Percentiles rank a stretch among this genome's conserved stretches.
Evolutionary conservation across 2,113 vertebrate genomes (phyloP).

Genomic region (Mesitornis unicolor): DNA sequence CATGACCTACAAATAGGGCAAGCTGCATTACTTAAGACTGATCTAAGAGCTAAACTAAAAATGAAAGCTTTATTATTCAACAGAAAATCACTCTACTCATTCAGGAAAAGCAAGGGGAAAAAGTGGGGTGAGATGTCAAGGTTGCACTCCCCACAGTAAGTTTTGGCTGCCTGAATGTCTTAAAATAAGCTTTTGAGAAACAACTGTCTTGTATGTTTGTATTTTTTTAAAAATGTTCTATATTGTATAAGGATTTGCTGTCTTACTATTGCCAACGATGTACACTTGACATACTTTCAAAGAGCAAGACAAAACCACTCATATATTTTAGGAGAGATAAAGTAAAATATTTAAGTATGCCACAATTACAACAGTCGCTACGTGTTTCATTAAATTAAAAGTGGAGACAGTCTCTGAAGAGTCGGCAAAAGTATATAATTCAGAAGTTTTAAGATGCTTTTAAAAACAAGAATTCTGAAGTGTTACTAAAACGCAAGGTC

Average conservation of each 20-base stretch:
- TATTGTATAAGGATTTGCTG: neutral
- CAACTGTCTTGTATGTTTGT: neutral
- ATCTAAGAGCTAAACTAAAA: neutral
- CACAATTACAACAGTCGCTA: neutral
- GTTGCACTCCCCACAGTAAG: neutral
- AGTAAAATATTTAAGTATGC: neutral
- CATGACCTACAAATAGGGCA: neutral
- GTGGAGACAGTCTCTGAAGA: neutral
- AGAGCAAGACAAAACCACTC: neutral
- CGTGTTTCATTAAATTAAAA: neutral
- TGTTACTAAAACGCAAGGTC: neutral
- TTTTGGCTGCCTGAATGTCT: neutral
- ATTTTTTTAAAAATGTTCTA: neutral
- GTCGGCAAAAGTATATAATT: neutral
- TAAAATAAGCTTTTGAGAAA: neutral
- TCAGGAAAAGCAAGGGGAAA: neutral
- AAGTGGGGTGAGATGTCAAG: neutral
- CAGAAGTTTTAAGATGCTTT: neutral
- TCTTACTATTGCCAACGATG: neutral
- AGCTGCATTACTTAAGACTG: neutral
- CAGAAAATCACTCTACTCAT: neutral
- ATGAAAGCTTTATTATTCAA: neutral
- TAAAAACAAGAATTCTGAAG: neutral
- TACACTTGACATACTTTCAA: neutral
- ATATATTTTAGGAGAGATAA: neutral